Evolutionary conservation across 2,797 vertebrate species (phyloP), one percentile per base, ranked within the genome.

Genomic region (Danio tinwini): DNA sequence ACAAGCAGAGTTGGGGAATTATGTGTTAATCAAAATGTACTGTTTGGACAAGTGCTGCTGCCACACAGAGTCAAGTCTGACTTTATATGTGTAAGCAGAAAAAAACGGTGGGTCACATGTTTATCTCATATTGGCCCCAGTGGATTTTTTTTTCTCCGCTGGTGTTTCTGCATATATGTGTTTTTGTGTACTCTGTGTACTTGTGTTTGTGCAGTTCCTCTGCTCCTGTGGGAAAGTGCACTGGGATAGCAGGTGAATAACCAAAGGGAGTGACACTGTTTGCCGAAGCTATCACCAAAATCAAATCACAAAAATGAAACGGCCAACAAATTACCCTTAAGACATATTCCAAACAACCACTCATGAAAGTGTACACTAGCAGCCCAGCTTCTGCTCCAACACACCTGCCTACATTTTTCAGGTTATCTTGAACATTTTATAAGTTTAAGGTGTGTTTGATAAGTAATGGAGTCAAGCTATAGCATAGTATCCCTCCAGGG

Each of bases 161-260:
- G 49, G 6, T 21, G 49, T 55, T 58, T 56, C 14, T 58, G 42
- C 63, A 47, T 42, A 49, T 17, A 21, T 82, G 59, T 76, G 55
- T 72, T 64, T 73, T 58, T 45, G 40, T 72, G 52, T 55, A 44
- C 52, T 14, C n/a, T 61, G 45, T 59, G 8, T 50, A 29, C 52
- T 6, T 37, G 49, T 85, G 77, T 80, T 85, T 85, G 69, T 80
- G 40, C 73, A 77, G 63, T 53, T 37, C 37, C 6, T 19, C 19
- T 10, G 44, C 56, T 61, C 64, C 64, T 52, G 50, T 74, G 70
- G 81, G 45, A 5, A 50, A 44, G 17, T 12, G 74, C 40, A 55
- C 50, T 0, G 1, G 52, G 74, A 29, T 61, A 78, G 69, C 55
- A 69, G 19, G 7, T 77, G 37, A 59, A 49, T 21, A 58, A 17